Base-by-base conservation (phyloP, 2,113 vertebrate species). In the Cinclus mexicanus region DNA sequence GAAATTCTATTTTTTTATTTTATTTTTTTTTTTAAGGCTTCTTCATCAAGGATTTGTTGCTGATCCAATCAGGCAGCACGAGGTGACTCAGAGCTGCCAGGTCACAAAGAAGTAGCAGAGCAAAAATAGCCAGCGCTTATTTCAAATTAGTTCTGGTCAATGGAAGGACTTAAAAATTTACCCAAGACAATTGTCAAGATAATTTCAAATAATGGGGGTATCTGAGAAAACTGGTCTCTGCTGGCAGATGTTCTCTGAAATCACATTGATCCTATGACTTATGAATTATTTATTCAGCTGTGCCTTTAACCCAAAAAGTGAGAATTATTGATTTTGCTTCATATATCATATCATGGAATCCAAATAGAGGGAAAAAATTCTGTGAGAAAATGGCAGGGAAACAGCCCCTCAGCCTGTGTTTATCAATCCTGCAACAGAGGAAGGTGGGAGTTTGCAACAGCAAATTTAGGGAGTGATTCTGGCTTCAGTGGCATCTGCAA, bases 81-180 rank as follows among this genome's bases (percentile, higher is more conserved):
- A 44, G 65, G 61, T 79, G 81, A 93, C 87, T 79, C 67, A 35
- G 84, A 76, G 64, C 86, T 84, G 64, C 25, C 41, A 60, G 60
- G 44, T 67, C 83, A 87, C 68, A 41, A 44, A 41, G 9, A 59
- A 84, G 49, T 1, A 84, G 77, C 39, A 72, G 15, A 57, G 63
- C 63, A 50, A 68, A 55, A 90, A 91, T 0, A 83, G 55, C 24
- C 42, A 86, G 46, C 4, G 5, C 12, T 77, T 78, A 59, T 80
- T 83, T 89, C 33, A 76, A 91, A 93, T 94, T 74, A 93, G 50
- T 41, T 68, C 77, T 87, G 83, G 42, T 95, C 83, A 67, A 95
- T 87, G 55, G 0, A 44, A 71, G 12, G 47, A 42, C 83, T 81
- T 90, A 33, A 92, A 89, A 83, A 71, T 74, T 89, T 71, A 90